These are phyloP conservation scores for Cherax quadricarinatus DNA, from an alignment of 1,140 invertebrate genomes.

Conservation along the genomic window DNA sequence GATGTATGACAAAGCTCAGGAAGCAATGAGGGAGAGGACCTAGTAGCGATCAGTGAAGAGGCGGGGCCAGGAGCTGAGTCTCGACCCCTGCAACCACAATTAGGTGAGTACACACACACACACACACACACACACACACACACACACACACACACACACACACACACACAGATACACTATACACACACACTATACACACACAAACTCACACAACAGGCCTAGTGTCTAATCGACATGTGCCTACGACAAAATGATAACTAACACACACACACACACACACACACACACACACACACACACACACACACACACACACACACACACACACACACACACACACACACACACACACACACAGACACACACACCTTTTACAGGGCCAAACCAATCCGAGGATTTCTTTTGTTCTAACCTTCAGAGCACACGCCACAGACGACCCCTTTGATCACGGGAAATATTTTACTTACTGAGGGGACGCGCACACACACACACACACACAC, in stretches of 20 bases:
- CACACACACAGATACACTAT: not conserved
- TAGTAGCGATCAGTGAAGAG: too few relatives aligned
- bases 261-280: too few relatives aligned
- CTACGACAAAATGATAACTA: too few relatives aligned
- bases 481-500: too few relatives aligned
- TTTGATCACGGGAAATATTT: not conserved
- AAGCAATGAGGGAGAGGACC: too few relatives aligned
- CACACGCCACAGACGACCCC: not conserved
- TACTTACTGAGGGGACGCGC: too few relatives aligned
- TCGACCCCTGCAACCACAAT: too few relatives aligned
- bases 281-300: slow-evolving; percentile 14
- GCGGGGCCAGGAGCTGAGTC: too few relatives aligned
- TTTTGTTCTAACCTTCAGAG: not conserved
- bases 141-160: not conserved
- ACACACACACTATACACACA: not conserved
- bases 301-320: too few relatives aligned
- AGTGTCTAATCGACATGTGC: too few relatives aligned
- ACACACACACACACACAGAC: not conserved
- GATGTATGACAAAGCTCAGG: too few relatives aligned
- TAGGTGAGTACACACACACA: not conserved
- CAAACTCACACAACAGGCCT: too few relatives aligned
- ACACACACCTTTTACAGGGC: not conserved
- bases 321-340: not conserved
- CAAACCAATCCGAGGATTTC: not conserved
- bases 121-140: slow-evolving; percentile 7